Evolutionary conservation across 35 echinoderm and acorn worm genomes (phyloP).

Genomic region (Apostichopus parvimensis): DNA sequence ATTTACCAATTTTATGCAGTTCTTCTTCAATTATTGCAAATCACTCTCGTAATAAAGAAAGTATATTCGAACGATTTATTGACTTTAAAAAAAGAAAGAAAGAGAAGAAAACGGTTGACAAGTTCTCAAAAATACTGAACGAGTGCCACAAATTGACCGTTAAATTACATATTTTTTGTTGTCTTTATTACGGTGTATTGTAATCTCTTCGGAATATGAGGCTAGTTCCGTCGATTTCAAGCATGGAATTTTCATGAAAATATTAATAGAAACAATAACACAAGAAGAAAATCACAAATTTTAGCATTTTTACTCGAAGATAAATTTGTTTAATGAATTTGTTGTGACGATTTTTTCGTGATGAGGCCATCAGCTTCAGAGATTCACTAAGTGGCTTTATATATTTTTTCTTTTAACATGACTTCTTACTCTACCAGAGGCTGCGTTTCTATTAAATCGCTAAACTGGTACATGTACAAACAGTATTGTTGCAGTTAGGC

Average conservation of each 20-base stretch:
- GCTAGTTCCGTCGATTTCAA: too few relatives aligned
- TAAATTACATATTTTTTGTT: slow-evolving; percentile 12
- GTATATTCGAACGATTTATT: background rate
- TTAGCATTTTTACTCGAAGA: too few relatives aligned
- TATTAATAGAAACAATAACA: too few relatives aligned
- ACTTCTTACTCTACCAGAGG: too few relatives aligned
- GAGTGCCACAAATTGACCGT: slow-evolving; percentile 29
- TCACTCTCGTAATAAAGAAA: background rate
- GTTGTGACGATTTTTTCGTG: background rate
- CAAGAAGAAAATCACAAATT: too few relatives aligned
- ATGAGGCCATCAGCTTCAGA: background rate
- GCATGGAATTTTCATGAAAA: too few relatives aligned
- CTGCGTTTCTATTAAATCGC: too few relatives aligned
- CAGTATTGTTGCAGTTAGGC: too few relatives aligned
- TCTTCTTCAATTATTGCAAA: slow-evolving; percentile 17
- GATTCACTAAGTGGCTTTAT: too few relatives aligned
- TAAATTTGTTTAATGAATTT: background rate
- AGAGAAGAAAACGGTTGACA: background rate
- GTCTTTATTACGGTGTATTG: background rate
- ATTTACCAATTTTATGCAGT: background rate
- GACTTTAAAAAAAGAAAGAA: background rate
- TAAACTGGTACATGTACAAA: too few relatives aligned
- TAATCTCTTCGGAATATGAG: too few relatives aligned
- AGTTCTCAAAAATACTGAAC: background rate
- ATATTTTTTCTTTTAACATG: too few relatives aligned